Conservation (phyloP, 2,113 vertebrate species). For the Daboia siamensis region DNA sequence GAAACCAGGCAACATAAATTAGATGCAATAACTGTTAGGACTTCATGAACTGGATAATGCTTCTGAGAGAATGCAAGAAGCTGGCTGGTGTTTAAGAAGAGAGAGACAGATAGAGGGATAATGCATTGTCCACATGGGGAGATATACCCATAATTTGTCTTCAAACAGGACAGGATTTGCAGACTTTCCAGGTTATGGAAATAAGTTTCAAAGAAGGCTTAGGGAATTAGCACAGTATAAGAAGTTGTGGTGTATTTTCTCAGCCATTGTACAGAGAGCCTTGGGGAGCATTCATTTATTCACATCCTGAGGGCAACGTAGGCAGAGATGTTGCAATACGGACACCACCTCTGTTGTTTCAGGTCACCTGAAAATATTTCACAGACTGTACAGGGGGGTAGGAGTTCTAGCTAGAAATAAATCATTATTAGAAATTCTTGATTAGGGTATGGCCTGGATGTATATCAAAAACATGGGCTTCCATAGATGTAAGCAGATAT, state of each 20-base stretch:
- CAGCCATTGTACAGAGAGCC: neutral
- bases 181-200: neutral
- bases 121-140: neutral
- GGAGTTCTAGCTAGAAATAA: neutral
- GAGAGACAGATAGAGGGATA: neutral
- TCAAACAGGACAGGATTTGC: neutral
- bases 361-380: neutral
- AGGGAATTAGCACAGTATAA: neutral
- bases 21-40: conserved; percentile 37
- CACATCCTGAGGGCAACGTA: neutral
- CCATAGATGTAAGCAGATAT: neutral
- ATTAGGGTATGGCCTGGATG: neutral
- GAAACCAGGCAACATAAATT: conserved; percentile 51
- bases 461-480: neutral
- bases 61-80: accelerated
- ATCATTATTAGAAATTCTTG: neutral
- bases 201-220: neutral
- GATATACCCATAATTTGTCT: neutral
- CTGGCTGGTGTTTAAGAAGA: neutral
- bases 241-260: neutral
- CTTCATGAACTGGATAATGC: conserved; percentile 11
- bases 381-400: neutral
- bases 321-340: neutral
- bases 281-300: neutral
- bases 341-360: neutral